phyloP scores from a whole-genome alignment of 1,140 invertebrate species.

The Drosophila sproati region DNA sequence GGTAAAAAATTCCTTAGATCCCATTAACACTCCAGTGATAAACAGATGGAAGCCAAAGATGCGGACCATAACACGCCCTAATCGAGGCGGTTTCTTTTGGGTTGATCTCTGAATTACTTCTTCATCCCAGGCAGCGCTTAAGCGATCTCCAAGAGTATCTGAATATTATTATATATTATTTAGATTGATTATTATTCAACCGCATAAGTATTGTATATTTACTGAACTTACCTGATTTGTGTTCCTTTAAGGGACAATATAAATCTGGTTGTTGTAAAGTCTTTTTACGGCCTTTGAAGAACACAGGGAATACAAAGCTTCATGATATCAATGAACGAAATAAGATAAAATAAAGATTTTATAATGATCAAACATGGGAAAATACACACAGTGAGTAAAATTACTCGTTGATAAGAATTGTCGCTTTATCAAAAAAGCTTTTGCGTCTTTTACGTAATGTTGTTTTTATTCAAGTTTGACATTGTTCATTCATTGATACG shows the following conservation, averaged over 20 bases:
- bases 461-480: background rate
- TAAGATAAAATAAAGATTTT: background rate
- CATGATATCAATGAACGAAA: background rate
- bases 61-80: slow-evolving; percentile 39
- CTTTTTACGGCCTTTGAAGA: slow-evolving; percentile 85
- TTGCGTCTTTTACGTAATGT: background rate
- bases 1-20: slow-evolving; percentile 43
- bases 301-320: slow-evolving; percentile 85
- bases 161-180: background rate
- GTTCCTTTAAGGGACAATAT: slow-evolving; percentile 86
- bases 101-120: slow-evolving; percentile 27
- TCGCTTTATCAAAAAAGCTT: background rate
- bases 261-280: slow-evolving; percentile 86
- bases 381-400: background rate
- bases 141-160: slow-evolving; percentile 69
- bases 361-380: background rate
- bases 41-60: slow-evolving; percentile 59
- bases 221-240: slow-evolving; percentile 84
- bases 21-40: slow-evolving; percentile 37
- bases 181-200: background rate
- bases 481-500: background rate
- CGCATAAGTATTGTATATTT: background rate
- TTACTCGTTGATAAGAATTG: background rate
- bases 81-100: slow-evolving; percentile 48
- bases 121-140: slow-evolving; percentile 66